Percentiles rank a stretch among this genome's conserved stretches.
These are phyloP conservation scores for Hemibagrus guttatus DNA, from an alignment of 2,797 vertebrate genomes.

Conservation along the genomic window DNA sequence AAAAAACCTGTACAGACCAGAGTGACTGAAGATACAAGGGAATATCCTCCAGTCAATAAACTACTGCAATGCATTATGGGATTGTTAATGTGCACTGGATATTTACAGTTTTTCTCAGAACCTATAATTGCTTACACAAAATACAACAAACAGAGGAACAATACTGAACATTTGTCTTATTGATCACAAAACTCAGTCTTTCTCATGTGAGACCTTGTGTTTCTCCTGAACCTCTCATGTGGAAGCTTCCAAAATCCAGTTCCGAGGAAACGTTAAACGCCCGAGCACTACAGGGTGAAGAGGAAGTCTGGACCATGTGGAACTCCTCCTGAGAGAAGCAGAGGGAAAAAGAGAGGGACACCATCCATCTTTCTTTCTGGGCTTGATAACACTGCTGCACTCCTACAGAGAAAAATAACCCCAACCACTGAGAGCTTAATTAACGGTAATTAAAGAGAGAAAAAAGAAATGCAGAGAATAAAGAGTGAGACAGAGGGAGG, in stretches of 20 bases:
- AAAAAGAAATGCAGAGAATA: conserved; percentile 20
- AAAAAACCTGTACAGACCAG: no score
- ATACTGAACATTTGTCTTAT: background rate
- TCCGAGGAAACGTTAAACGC: background rate
- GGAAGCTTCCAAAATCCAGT: background rate
- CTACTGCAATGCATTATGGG: background rate
- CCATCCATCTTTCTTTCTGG: conserved; percentile 47
- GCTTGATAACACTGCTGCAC: conserved; percentile 53
- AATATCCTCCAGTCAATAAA: background rate
- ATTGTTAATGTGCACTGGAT: background rate
- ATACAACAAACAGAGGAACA: background rate
- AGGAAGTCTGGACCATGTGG: background rate
- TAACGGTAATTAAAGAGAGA: conserved; percentile 70
- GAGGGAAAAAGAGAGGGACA: background rate
- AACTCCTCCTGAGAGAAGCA: background rate
- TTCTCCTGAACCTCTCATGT: background rate
- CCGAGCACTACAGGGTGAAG: background rate
- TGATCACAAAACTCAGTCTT: background rate
- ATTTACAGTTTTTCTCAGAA: background rate
- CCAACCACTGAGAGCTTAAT: conserved; percentile 65
- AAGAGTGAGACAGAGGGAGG: conserved; percentile 56
- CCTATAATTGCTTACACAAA: background rate
- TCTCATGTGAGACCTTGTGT: background rate
- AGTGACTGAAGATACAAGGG: no score
- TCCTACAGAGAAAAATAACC: conserved; percentile 52